Base-by-base conservation (phyloP, 2,113 vertebrate species). In the Mobula hypostoma region DNA sequence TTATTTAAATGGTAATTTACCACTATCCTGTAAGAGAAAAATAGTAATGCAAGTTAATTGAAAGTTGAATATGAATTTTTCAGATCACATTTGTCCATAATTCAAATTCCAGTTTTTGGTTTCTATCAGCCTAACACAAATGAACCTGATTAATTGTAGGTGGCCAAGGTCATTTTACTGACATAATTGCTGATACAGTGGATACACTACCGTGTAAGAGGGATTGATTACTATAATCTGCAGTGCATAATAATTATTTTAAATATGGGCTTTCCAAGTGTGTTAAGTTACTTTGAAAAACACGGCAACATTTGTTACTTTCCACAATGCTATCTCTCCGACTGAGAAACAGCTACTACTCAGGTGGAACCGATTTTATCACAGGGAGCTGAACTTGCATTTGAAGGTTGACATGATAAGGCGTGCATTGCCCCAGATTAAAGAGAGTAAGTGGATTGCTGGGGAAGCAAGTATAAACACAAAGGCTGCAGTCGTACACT, bases 1-100 rank as follows among this genome's bases (percentile, higher is more conserved):
- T 56, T 93, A 93, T 93, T 93, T 93, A 93, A 93, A 93, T 93
- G 70, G 70, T 93, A 93, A 93, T 93, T 93, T 74, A 29, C 36
- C 70, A 93, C 72, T 74, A 74, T 27, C 27, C 40, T 74, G 24
- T 48, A 12, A 93, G 70, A 56, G 70, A 93, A 74, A 74, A 93
- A 90, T 74, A 93, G 91, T 32, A 93, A 40, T 48, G 32, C 11
- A 56, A 93, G 70, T 56, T 90, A 90, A 90, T 90, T 90, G 58
- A 66, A 90, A 66, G 85, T 32, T 68, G 15, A 66, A 90, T 68
- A 56, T 93, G 36, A 74, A 70, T 56, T 17, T 27, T 93, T 93
- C 27, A 93, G 32, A 74, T 48, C 91, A 93, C 70, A 93, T 24
- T 76, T 93, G 70, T 15, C 24, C 72, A 70, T 24, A 74, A 93